phyloP scores from a whole-genome alignment of 2,113 vertebrate genomes.

The Gymnogyps californianus region DNA sequence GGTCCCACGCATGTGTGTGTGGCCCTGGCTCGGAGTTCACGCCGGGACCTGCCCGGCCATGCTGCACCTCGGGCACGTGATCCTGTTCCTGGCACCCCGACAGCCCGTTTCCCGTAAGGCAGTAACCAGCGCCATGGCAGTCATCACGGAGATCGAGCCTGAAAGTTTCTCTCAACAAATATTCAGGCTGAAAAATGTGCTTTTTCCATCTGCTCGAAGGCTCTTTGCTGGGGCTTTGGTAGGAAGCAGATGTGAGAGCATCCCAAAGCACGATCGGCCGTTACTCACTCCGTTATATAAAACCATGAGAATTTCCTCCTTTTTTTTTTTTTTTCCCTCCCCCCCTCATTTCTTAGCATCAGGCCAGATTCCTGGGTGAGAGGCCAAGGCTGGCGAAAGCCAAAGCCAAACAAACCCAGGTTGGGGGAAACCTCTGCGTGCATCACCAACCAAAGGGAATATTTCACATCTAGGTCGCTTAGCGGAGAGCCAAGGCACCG shows the following conservation, averaged over 20 bases:
- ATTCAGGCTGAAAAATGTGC: neutral
- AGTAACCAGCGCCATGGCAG: neutral
- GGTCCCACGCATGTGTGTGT: rapidly evolving
- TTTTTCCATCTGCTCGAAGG: slow-evolving; percentile 16
- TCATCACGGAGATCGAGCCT: neutral
- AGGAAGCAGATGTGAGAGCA: slow-evolving; percentile 54
- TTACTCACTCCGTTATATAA: slow-evolving; percentile 26
- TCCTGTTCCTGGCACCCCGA: neutral
- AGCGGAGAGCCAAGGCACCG: neutral
- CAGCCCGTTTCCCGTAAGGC: neutral
- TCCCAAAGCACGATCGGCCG: neutral
- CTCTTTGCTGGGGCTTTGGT: slow-evolving; percentile 25
- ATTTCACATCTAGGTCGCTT: neutral
- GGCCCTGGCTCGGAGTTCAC: rapidly evolving
- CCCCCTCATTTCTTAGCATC: neutral
- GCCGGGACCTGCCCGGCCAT: rapidly evolving
- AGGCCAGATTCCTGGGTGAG: slow-evolving; percentile 6
- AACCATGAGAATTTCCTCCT: slow-evolving; percentile 23
- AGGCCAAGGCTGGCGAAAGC: neutral
- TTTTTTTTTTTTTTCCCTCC: neutral
- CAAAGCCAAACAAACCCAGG: neutral
- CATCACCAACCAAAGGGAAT: neutral
- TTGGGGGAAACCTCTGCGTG: neutral
- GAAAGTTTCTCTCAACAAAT: neutral
- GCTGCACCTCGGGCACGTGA: rapidly evolving